Base-by-base conservation (phyloP, 1,140 invertebrate species). In the Globodera rostochiensis region DNA sequence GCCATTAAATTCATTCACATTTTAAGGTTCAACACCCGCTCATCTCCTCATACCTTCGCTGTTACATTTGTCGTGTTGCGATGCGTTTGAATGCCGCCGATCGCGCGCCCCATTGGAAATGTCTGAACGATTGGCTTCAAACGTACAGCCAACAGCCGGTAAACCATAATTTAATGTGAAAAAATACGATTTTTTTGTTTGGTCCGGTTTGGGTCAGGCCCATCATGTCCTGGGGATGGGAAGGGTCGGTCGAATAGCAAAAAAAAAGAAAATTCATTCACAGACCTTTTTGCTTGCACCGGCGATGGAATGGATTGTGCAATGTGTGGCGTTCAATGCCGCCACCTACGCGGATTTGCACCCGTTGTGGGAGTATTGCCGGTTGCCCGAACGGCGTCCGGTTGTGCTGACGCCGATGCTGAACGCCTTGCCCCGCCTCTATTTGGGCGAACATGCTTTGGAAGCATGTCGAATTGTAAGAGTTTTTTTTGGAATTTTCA, bases 341-440 rank as follows among this genome's bases (percentile, higher is more conserved):
- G 76, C 85, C 19, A 82, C 84, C 19, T 86, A 87, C 73, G 79
- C 86, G 45, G 85, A 86, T 77, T 69, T 86, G 47, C 71, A 77
- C 9, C 85, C 85, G 9, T 70, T 86, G 57, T 86, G 86, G 85
- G 85, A 86, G 69, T 86, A 86, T 64, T 87, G 86, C 70, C 50
- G 71, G n/a, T 47, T 86, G 45, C 45, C 64, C 45, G 83, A 86
- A 45, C 76, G 84, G 70, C 78, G 85, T n/a, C 73, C 79, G 4
- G 50, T 86, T 50, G 75, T 86, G 7, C 69, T 86, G 11, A 36
- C 69, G 9, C 79, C 85, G 13, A 67, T 86, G 79, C 53, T 86
- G 13, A 81, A 79, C 53, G 86, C 76, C 4, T 49, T 86, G n/a
- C 75, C 85, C 46, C 46, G 19, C n/a, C 67, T 87, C 15, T 86